Evolutionary conservation across 30 jellyfish, hydroid and myxozoan species (phyloP).

Genomic region (Chrysaora quinquecirrha): DNA sequence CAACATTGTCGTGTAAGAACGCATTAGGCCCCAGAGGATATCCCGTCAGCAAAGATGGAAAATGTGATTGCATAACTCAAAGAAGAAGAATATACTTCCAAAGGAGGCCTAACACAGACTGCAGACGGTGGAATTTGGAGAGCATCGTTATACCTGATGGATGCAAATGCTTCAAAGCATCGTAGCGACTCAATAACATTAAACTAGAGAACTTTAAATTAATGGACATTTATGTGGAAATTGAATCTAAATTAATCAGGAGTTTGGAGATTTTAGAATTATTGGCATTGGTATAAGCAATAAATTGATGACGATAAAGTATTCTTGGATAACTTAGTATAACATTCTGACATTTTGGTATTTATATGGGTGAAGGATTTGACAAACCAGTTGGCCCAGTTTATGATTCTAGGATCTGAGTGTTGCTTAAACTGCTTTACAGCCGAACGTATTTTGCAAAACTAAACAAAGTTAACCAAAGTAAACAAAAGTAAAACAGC

Average conservation of each 20-base stretch:
- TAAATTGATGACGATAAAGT: too few relatives aligned
- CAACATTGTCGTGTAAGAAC: constrained; percentile 6
- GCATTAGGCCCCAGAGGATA: constrained; percentile 23
- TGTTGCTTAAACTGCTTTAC: too few relatives aligned
- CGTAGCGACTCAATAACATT: not conserved
- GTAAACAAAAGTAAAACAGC: too few relatives aligned
- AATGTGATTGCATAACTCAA: constrained; percentile 27
- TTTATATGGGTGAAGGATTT: too few relatives aligned
- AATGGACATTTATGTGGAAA: not conserved
- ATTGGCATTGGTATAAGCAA: not conserved
- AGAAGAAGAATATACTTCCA: constrained; percentile 16
- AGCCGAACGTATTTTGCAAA: too few relatives aligned
- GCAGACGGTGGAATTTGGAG: constrained; percentile 30
- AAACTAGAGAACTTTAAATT: not conserved
- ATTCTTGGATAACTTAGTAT: too few relatives aligned
- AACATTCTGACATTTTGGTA: too few relatives aligned
- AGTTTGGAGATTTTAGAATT: not conserved
- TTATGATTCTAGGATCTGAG: too few relatives aligned
- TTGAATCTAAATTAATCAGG: not conserved
- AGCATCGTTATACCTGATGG: constrained; percentile 29
- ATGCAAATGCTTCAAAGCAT: constrained; percentile 16
- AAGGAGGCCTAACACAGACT: constrained; percentile 22
- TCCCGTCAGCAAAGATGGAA: constrained; percentile 33
- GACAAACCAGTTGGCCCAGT: too few relatives aligned
- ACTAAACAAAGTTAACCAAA: too few relatives aligned